These are phyloP conservation scores for Cataglyphis albicans DNA, from an alignment of 2,888 invertebrate genomes.

Conservation along the genomic window DNA sequence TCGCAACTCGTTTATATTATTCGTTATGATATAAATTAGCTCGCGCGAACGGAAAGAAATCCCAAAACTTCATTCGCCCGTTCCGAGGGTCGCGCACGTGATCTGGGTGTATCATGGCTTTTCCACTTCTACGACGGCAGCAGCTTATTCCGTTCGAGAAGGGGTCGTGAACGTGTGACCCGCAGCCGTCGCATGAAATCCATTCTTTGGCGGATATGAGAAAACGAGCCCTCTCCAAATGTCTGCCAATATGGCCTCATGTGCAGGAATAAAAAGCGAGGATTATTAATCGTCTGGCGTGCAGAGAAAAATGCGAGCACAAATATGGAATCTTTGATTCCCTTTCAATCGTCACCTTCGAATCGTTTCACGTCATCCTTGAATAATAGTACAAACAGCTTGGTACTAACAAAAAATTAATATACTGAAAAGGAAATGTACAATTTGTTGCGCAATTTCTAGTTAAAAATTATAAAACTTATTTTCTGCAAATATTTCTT, in stretches of 20 bases:
- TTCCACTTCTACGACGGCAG: conserved; percentile 57
- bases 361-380: background rate
- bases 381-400: background rate
- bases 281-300: conserved; percentile 40
- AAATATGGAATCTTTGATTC: background rate
- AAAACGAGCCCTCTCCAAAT: conserved; percentile 44
- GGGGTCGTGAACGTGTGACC: conserved; percentile 70
- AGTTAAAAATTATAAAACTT: background rate
- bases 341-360: background rate
- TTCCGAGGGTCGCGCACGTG: conserved; percentile 66
- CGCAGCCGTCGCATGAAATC: conserved; percentile 56
- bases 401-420: background rate
- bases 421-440: background rate
- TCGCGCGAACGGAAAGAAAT: conserved; percentile 64
- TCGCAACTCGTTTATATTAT: conserved; percentile 64
- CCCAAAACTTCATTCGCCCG: conserved; percentile 67
- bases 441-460: background rate
- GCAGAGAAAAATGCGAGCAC: background rate
- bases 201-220: conserved; percentile 60
- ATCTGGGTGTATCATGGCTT: conserved; percentile 68
- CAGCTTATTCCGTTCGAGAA: conserved; percentile 72
- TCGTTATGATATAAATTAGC: conserved; percentile 68
- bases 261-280: conserved; percentile 24
- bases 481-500: background rate
- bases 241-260: conserved; percentile 6